These are phyloP conservation scores for Heliconius ismenius DNA, from an alignment of 2,888 invertebrate species.

Conservation along the genomic window DNA sequence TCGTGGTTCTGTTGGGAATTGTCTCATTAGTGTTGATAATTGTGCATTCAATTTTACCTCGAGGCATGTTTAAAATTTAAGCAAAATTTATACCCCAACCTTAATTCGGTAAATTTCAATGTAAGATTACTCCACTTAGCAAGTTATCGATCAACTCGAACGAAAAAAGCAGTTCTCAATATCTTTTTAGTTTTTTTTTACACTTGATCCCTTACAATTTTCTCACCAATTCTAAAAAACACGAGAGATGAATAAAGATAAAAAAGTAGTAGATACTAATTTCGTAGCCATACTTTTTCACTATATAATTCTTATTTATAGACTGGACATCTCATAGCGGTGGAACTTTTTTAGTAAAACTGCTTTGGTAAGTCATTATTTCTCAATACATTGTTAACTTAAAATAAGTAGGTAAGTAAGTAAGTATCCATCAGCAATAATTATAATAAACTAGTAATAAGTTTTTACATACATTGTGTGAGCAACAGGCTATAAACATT, in stretches of 20 bases:
- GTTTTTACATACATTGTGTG: constrained; percentile 24
- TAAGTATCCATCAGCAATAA: constrained; percentile 16
- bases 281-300: background rate
- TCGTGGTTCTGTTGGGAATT: too few species aligned
- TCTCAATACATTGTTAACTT: constrained; percentile 20
- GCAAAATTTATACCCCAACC: background rate
- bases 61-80: background rate
- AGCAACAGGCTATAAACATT: constrained; percentile 21
- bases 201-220: background rate
- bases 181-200: background rate
- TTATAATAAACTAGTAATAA: constrained; percentile 22
- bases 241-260: background rate
- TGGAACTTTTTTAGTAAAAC: constrained; percentile 3
- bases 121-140: background rate
- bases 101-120: background rate
- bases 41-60: background rate
- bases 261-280: background rate
- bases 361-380: constrained; percentile 15
- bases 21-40: background rate
- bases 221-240: background rate
- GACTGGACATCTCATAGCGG: background rate
- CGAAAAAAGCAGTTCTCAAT: background rate
- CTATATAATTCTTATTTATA: constrained; percentile 16
- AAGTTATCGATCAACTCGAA: background rate
- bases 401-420: constrained; percentile 17